A percentile compares a stretch with the other conserved stretches of the same genome.
Conservation (phyloP, 2,888 invertebrate species). For the Lasius fuliginosus region DNA sequence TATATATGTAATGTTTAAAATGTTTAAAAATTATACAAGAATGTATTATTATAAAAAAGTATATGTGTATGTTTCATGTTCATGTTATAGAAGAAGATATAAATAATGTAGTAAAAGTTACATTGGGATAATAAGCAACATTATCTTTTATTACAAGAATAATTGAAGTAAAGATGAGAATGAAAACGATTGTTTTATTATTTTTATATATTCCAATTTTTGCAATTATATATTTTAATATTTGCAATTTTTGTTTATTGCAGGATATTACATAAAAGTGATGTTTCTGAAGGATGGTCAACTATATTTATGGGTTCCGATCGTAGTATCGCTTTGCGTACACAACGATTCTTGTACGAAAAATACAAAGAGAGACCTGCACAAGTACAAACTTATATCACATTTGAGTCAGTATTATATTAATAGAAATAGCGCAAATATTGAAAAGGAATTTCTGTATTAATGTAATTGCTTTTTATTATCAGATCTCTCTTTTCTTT, state of each 20-base stretch:
- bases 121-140: not conserved
- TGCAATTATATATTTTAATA: not conserved
- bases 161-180: not conserved
- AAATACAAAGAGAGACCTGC: slow-evolving; percentile 91
- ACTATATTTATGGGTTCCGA: slow-evolving; percentile 95
- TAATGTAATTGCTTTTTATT: slow-evolving; percentile 57
- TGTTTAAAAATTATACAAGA: slow-evolving; percentile 23
- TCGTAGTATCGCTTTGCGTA: slow-evolving; percentile 92
- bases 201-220: not conserved
- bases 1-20: not conserved
- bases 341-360: slow-evolving; percentile 92
- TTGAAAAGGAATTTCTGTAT: slow-evolving; percentile 25
- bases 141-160: not conserved
- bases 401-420: slow-evolving; percentile 82
- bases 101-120: not conserved
- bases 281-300: slow-evolving; percentile 88
- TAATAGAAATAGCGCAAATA: slow-evolving; percentile 5
- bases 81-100: not conserved
- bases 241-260: slow-evolving; percentile 18
- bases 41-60: not conserved
- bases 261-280: slow-evolving; percentile 87
- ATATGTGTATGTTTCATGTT: not conserved
- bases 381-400: slow-evolving; percentile 93
- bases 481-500: slow-evolving; percentile 87
- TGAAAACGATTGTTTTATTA: not conserved